Evolutionary conservation across 2,888 invertebrate species (phyloP), one percentile per base, ranked within the genome.

Genomic region (Spatulosminthurus flaviceps): DNA sequence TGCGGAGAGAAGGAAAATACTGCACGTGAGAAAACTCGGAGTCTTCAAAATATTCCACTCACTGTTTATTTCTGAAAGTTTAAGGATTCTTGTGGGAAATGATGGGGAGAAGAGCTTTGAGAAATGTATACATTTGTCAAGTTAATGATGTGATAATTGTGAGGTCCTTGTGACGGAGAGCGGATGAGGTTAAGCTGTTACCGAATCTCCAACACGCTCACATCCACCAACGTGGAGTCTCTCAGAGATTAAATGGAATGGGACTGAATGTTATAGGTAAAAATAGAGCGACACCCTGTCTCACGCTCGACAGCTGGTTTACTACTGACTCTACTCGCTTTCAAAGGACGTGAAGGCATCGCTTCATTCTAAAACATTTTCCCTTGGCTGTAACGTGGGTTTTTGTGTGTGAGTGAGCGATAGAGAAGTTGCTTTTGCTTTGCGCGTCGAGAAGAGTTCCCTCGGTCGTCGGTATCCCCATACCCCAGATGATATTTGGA

Each of bases 271-370:
- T n/a, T n/a, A n/a, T 51, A 19, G 4, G 51, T 51, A 19, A 51
- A n/a, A 51, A 13, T 51, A 13, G 51, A 51, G 51, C 51, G 51
- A 19, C 51, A 51, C 28, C 29, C 67, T 67, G 28, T 26, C 67
- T 29, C 75, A 60, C 29, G 16, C 60, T 70, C 79, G 64, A 75
- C 69, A 79, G 79, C 75, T 75, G 70, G 79, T 75, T 75, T 60
- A 79, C 75, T 69, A 79, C 79, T 79, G 79, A 75, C 61, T 64
- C 29, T 51, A 51, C 51, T 51, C 19, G 24, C 67, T 67, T 67
- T 67, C 2, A 29, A 26, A 26, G 1, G 28, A 28, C 67, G 67
- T 28, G 11, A 67, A 67, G 67, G 67, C 13, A 67, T 67, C 24
- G 28, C 67, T 67, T 67, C 67, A 67, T 67, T 67, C 67, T 67